Evolutionary conservation across 2,888 invertebrate genomes (phyloP), one percentile per base, ranked within the genome.

Genomic region (Abrostola tripartita): DNA sequence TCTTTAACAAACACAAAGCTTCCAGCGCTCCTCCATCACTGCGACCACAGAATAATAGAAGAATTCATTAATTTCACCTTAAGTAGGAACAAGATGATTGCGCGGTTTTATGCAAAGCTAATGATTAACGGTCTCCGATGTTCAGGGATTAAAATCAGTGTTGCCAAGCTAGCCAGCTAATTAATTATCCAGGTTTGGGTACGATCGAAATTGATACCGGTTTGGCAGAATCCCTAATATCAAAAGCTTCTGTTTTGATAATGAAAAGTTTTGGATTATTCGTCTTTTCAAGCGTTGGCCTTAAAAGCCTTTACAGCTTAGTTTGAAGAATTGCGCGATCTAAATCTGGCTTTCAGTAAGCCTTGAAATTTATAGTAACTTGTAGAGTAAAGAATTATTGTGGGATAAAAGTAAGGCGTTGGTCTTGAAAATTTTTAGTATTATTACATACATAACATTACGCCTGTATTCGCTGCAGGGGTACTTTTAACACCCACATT

Each of bases 81-180:
- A 36, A 52, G 37, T 37, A 42, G 58, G 40, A 7, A 42, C 53
- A 14, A 53, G 44, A 61, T 66, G 65, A 73, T 58, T 35, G 54
- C 35, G 65, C 61, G 11, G 12, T 64, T 59, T 42, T 40, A 35
- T 49, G 24, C 7, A 54, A 66, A 70, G 14, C 62, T 51, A 40
- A 36, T 71, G 74, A 74, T 74, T 64, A 64, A 74, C 71, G 71
- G 61, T 44, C 51, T 49, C 59, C 52, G 11, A 67, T 51, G 60
- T 66, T 50, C 10, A 8, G 0, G 50, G 40, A 55, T 64, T 60
- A 40, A 40, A 56, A 65, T 58, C 59, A 37, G 49, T 56, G 50
- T 58, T 51, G 37, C 9, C 44, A 40, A 52, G 50, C 14, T 51
- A 52, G 24, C 52, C 47, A 7, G 35, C 52, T 52, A 55, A 70